Percentiles rank a stretch among this genome's conserved stretches.
phyloP scores from a whole-genome alignment of 2,797 vertebrate genomes.

The Tympanoctomys barrerae region DNA sequence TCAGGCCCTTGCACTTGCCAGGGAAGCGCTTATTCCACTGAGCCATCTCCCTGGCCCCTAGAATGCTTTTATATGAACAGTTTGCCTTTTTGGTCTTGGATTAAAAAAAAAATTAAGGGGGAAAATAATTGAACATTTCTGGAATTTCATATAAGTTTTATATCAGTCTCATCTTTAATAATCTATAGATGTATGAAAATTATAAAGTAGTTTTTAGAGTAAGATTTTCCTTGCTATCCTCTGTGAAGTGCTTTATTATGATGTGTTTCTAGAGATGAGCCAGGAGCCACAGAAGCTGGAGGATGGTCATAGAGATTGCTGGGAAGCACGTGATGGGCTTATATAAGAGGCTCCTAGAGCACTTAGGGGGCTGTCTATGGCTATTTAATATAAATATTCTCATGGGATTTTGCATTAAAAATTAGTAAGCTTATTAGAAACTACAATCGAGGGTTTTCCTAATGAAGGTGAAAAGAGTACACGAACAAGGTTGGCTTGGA shows the following conservation, averaged over 20 bases:
- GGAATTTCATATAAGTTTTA: conserved; percentile 48
- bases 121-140: conserved; percentile 44
- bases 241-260: neutral
- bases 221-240: conserved; percentile 33
- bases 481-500: neutral
- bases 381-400: conserved; percentile 48
- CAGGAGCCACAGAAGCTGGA: neutral
- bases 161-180: conserved; percentile 63
- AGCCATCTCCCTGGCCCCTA: neutral
- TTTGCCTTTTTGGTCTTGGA: conserved; percentile 52
- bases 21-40: no score
- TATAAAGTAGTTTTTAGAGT: neutral
- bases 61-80: neutral
- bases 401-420: neutral
- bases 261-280: conserved; percentile 47
- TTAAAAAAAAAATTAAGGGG: conserved; percentile 54
- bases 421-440: neutral
- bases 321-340: conserved; percentile 1
- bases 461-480: neutral
- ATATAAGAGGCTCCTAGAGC: neutral
- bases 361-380: neutral
- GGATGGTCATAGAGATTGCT: neutral
- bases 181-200: conserved; percentile 26
- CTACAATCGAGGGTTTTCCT: neutral
- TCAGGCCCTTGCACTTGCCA: no score